Base-by-base conservation (phyloP, 2,113 vertebrate genomes). In the Hepsetus odoe region DNA sequence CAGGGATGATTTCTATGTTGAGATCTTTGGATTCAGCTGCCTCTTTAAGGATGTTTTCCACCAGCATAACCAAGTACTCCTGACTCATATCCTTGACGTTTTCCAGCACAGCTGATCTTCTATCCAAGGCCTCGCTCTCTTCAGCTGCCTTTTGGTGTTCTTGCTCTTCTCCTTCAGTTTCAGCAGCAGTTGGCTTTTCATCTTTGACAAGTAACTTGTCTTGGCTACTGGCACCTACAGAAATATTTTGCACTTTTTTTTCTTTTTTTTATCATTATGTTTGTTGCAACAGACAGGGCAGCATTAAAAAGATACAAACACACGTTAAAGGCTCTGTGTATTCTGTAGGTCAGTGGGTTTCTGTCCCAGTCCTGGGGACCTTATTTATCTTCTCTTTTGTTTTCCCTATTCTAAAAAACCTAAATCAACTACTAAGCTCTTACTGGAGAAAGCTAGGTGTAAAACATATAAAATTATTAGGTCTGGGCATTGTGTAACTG, bases 1-100 rank as follows among this genome's bases (percentile, higher is more conserved):
- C 93, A 22, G 74, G 91, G 28, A 97, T 84, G 51, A 92, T 16
- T 90, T 98, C 96, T 84, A 96, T 12, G 53, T 38, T 89, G 83
- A 95, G 94, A n/a, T 87, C 84, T 24, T 82, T 55, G 3, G 66
- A 56, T 8, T 77, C 78, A 56, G 86, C 30, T 67, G 88, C 84
- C 49, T 32, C 49, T 9, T 64, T 89, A 0, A 86, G 59, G 82
- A 94, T 10, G 8, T 94, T 96, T 82, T 96, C 95, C 55, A 98
- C 86, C 77, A 98, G 77, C 83, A 97, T 83, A 83, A 72, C 80
- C 69, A 98, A 42, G 40, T 92, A 85, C 1, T 80, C 84, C 0
- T 78, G 59, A 14, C 22, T 76, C 1, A 62, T 0, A 0, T 61
- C 67, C 14, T 90, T 84, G 64, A 96, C 24, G n/a, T 97, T 96